Percentiles rank a stretch among this genome's conserved stretches.
Evolutionary conservation across 2,113 vertebrate genomes (phyloP).

Genomic region (Heterotilapia buettikoferi): DNA sequence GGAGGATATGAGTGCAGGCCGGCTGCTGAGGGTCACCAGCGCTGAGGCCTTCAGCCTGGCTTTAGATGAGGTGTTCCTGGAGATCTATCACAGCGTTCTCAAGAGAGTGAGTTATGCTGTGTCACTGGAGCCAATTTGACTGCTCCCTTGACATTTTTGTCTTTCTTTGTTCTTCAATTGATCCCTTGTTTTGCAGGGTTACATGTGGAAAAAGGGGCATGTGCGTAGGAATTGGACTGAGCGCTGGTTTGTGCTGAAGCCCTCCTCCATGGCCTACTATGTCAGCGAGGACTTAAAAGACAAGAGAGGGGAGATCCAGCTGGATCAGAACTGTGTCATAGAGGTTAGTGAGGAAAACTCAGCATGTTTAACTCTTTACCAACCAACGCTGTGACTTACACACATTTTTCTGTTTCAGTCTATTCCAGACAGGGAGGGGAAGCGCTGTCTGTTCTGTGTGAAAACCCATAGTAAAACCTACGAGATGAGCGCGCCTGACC

Average conservation of each 20-base stretch:
- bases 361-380: neutral
- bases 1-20: slow-evolving; percentile 60
- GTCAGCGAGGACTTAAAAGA: slow-evolving; percentile 72
- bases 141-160: neutral
- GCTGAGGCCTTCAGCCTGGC: slow-evolving; percentile 70
- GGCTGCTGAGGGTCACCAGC: slow-evolving; percentile 58
- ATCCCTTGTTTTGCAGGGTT: slow-evolving; percentile 58
- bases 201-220: slow-evolving; percentile 79
- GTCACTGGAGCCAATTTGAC: neutral
- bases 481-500: slow-evolving; percentile 76
- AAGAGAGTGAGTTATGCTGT: slow-evolving; percentile 63
- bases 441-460: slow-evolving; percentile 74
- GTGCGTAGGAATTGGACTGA: slow-evolving; percentile 77
- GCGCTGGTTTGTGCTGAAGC: slow-evolving; percentile 79
- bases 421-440: slow-evolving; percentile 74
- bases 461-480: slow-evolving; percentile 71
- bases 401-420: slow-evolving; percentile 34
- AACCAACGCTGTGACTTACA: neutral
- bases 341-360: slow-evolving; percentile 59
- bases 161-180: neutral
- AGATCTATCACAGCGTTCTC: slow-evolving; percentile 76
- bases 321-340: slow-evolving; percentile 67
- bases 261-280: slow-evolving; percentile 66
- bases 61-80: slow-evolving; percentile 73
- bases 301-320: slow-evolving; percentile 72